Base-by-base conservation (phyloP, 2,797 vertebrate genomes). In the Eulemur coronatus region DNA sequence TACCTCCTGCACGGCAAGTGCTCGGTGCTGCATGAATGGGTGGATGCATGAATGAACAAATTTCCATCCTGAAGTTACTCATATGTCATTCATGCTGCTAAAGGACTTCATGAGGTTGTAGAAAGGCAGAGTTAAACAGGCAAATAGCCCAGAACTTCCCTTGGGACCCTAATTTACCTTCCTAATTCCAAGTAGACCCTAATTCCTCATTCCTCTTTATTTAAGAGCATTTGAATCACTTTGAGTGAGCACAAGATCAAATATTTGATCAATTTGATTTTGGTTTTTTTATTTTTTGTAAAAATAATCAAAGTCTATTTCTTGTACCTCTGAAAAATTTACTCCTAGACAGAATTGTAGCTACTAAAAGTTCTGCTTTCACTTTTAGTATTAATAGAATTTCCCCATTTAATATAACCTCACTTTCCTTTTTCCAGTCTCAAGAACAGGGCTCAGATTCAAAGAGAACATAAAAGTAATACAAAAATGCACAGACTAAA, bases 391-490 rank as follows among this genome's bases (percentile, higher is more conserved):
- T 84, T 84, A 94, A 43, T 75, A 50, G 61, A 92, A 87, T 7
- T 67, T 43, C 41, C 13, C 78, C 15, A 41, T 15, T 88, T 92
- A 59, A 55, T 50, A 52, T 67, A 48, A 94, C 48, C 94, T 96
- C 24, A 90, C 22, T 96, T 59, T 59, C 6, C 18, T 91, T 95
- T 63, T 76, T 43, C 61, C n/a, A 78, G 26, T 7, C 72, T 97
- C n/a, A 48, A 75, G 41, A 91, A 63, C 30, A 81, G 67, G 48
- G n/a, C 22, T 84, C 80, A 78, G 33, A 91, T 48, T 76, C 65
- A 65, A 87, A 75, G 57, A 88, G 65, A 92, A 95, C 95, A 89
- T 0, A 41, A 90, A 87, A 63, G 14, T 79, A 96, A 89, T 59
- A 55, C 8, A 18, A 85, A 94, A 84, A 75, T 67, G 22, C 73